Evolutionary conservation across 2,797 vertebrate species (phyloP).

Genomic region (Amphiprion clarkii): DNA sequence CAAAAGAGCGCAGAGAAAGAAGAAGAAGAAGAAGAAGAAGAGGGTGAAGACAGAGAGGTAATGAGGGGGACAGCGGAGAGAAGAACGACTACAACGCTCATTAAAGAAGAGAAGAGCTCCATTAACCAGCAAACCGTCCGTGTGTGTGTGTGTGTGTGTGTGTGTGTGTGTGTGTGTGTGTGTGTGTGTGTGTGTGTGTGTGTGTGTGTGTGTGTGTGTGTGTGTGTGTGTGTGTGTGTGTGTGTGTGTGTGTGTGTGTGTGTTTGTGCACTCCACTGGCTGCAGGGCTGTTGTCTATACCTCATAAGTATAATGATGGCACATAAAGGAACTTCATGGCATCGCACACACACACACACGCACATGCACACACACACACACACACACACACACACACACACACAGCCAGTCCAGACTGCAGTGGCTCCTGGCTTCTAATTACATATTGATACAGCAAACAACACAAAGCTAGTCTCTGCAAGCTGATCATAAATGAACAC

Average conservation of each 20-base stretch:
- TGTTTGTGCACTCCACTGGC: constrained; percentile 47
- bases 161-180: constrained; percentile 15
- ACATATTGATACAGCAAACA: constrained; percentile 75
- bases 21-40: constrained; percentile 17
- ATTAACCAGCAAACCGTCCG: constrained; percentile 80
- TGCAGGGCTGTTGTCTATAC: constrained; percentile 71
- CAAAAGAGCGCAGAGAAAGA: constrained; percentile 43
- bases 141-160: constrained; percentile 41
- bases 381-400: constrained; percentile 31
- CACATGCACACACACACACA: constrained; percentile 25
- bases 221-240: constrained; percentile 12
- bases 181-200: constrained; percentile 36
- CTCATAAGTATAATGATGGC: constrained; percentile 76
- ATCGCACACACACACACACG: neutral
- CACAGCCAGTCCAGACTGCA: constrained; percentile 55
- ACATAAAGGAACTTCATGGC: constrained; percentile 66
- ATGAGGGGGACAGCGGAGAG: constrained; percentile 72
- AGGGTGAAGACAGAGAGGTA: constrained; percentile 62
- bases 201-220: constrained; percentile 47
- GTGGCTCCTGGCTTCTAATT: constrained; percentile 67
- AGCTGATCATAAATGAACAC: constrained; percentile 53
- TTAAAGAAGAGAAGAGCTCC: constrained; percentile 82
- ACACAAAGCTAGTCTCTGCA: constrained; percentile 49
- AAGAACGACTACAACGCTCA: constrained; percentile 76
- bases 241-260: constrained; percentile 43